Conservation (phyloP, 2,888 invertebrate species). For the Cyclophora albipunctata region DNA sequence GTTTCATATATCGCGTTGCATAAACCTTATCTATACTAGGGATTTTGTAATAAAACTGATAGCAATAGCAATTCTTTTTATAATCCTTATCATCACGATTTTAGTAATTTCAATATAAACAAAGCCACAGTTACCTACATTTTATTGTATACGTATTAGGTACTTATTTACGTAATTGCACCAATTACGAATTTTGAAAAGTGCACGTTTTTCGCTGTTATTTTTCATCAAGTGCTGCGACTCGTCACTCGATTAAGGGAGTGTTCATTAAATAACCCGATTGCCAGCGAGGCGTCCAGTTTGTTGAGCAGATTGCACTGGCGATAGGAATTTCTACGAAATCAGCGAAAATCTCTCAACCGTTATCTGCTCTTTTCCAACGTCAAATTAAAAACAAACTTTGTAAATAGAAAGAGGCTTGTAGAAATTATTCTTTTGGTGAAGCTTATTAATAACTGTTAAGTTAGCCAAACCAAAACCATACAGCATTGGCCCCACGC, state of each 20-base stretch:
- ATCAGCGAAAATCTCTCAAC: constrained; percentile 35
- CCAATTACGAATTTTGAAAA: too few relatives aligned
- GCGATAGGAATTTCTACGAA: constrained; percentile 38
- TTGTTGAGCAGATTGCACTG: constrained; percentile 57
- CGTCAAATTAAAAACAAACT: constrained; percentile 39
- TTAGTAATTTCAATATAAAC: too few relatives aligned
- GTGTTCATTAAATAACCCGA: constrained; percentile 68
- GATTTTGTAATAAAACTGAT: constrained; percentile 1
- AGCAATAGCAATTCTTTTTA: background rate
- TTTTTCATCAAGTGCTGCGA: constrained; percentile 43
- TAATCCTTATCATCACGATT: too few relatives aligned
- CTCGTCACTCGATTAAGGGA: constrained; percentile 62
- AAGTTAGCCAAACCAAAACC: too few relatives aligned
- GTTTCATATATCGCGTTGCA: constrained; percentile 3
- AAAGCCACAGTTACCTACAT: too few relatives aligned
- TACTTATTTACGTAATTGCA: too few relatives aligned
- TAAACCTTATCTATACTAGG: constrained; percentile 1
- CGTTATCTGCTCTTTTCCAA: constrained; percentile 22
- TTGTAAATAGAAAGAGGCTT: constrained; percentile 19
- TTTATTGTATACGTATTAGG: too few relatives aligned
- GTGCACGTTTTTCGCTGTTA: constrained; percentile 27
- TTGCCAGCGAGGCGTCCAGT: constrained; percentile 54
- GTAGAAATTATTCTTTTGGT: constrained; percentile 4
- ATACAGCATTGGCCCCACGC: too few relatives aligned
- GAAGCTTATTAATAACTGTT: background rate